phyloP scores from a whole-genome alignment of 2,888 invertebrate species.

The Blera fallax region DNA sequence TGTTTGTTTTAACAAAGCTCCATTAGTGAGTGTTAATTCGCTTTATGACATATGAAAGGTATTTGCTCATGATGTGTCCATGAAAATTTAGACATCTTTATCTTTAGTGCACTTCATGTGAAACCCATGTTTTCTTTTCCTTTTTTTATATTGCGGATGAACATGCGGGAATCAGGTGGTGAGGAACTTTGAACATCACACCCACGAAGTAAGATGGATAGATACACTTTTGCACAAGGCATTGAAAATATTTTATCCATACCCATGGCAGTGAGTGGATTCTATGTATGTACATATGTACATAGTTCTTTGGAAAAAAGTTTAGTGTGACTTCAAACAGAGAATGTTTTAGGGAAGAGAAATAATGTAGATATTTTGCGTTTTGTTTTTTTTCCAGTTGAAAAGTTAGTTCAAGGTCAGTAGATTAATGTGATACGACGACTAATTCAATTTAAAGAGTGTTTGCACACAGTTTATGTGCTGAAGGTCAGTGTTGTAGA shows the following conservation, averaged over 20 bases:
- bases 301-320: background rate
- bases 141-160: background rate
- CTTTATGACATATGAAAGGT: background rate
- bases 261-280: background rate
- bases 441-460: background rate
- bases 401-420: background rate
- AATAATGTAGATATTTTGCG: background rate
- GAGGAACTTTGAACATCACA: background rate
- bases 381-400: background rate
- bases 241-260: background rate
- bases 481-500: background rate
- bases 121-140: background rate
- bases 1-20: background rate
- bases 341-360: too few species aligned
- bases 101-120: background rate
- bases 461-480: background rate
- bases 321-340: too few species aligned
- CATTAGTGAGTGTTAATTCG: conserved; percentile 17
- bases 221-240: background rate
- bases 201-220: background rate
- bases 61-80: background rate
- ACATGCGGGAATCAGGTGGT: background rate
- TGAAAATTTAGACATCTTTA: background rate
- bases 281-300: background rate
- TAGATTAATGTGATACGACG: background rate